These are phyloP conservation scores for Clistopyga incitator DNA, from an alignment of 2,888 invertebrate genomes.

Conservation along the genomic window DNA sequence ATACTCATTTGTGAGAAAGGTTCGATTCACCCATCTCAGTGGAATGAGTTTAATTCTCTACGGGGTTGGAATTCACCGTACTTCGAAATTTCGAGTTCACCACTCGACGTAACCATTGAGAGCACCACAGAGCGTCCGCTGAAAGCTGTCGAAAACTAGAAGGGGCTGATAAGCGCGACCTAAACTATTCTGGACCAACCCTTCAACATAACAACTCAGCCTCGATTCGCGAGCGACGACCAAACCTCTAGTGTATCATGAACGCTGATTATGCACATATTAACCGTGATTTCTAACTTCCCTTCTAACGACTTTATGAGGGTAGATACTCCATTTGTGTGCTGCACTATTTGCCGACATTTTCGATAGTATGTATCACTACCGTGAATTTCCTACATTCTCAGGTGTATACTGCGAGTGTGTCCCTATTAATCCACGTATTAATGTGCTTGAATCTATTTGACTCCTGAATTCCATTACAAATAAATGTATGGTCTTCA, in stretches of 20 bases:
- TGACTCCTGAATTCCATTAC: no score
- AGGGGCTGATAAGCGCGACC: slow-evolving; percentile 48
- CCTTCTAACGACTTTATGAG: not conserved
- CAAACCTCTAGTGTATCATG: slow-evolving; percentile 3
- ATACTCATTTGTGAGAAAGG: slow-evolving; percentile 71
- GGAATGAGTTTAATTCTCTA: slow-evolving; percentile 32
- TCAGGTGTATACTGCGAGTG: no score
- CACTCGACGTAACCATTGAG: slow-evolving; percentile 37
- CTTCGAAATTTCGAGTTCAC: slow-evolving; percentile 36
- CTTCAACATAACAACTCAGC: slow-evolving; percentile 44
- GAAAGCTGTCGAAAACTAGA: slow-evolving; percentile 50
- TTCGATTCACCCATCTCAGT: not conserved
- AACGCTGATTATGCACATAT: not conserved
- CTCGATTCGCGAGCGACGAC: slow-evolving; percentile 6
- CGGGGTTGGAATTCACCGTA: slow-evolving; percentile 27
- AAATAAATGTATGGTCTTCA: no score
- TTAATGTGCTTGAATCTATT: no score
- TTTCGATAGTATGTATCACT: no score
- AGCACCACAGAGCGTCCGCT: slow-evolving; percentile 51
- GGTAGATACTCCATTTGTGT: not conserved
- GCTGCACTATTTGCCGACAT: no score
- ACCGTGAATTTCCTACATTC: no score
- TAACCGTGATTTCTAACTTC: not conserved
- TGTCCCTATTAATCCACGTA: no score
- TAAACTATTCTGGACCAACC: slow-evolving; percentile 25